Evolutionary conservation across 2,888 invertebrate genomes (phyloP), one percentile per base, ranked within the genome.

Genomic region (Lasius platythorax): DNA sequence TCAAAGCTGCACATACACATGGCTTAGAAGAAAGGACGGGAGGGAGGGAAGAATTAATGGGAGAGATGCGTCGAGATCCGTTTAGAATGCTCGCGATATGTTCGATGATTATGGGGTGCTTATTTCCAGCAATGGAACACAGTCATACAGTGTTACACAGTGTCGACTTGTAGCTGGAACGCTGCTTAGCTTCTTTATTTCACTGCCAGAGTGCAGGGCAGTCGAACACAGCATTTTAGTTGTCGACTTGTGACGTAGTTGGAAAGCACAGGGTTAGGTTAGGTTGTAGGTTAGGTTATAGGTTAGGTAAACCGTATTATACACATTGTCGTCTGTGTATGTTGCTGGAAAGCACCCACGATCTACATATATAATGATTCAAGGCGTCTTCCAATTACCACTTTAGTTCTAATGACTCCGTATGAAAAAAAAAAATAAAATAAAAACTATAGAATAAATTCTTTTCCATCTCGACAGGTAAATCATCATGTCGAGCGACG

Each of bases 401-500:
- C 12, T 46, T 46, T 0, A 23, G 18, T 0, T 50, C 2, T 18
- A 12, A 46, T 46, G 15, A 46, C 2, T 46, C 3, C 4, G 15
- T 46, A 15, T 1, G 46, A 46, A 46, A 46, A 46, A 46, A 46
- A 15, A 12, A 0, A 46, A 15, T 15, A 23, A 23, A 50, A 50
- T 50, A 18, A 50, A n/a, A 50, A 50, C 5, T 50, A 50, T 18
- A 50, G 5, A 37, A 37, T 40, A 1, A 40, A 5, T 50, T 46
- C 0, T 46, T 50, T 50, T 50, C n/a, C n/a, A n/a, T 53, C 8
- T 6, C 5, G 4, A 28, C 30, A 28, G 30, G 18, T 23, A 4
- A 11, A 0, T 12, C n/a, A 64, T 46, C 68, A 95, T 95, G 95
- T 94, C 95, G 37, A 73, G 61, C 12, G 95, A 95, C 85, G 92